These are phyloP conservation scores for Microtus pennsylvanicus DNA, from an alignment of 2,113 vertebrate genomes.

Conservation along the genomic window DNA sequence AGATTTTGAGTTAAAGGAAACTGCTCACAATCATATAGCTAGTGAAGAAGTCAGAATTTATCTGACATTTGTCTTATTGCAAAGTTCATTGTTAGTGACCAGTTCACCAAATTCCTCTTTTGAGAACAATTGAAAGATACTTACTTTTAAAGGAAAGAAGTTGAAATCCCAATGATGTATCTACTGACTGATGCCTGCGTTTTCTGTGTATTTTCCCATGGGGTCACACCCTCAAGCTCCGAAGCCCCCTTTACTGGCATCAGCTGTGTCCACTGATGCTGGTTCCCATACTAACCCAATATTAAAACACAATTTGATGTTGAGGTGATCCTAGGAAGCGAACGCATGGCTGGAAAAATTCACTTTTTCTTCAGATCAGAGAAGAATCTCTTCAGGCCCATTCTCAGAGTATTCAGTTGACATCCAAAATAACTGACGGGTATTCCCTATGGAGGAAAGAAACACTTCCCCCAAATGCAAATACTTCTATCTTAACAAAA, in stretches of 20 bases:
- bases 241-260: fast-evolving
- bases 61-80: not conserved
- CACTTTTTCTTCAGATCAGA: not conserved
- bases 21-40: not conserved
- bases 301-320: not conserved
- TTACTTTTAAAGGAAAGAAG: not conserved
- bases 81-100: not conserved
- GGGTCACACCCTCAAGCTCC: not conserved
- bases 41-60: not conserved
- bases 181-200: not conserved
- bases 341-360: not conserved
- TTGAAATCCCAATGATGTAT: not conserved
- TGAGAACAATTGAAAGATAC: not conserved
- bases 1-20: not conserved
- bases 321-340: not conserved
- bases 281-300: not conserved
- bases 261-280: not conserved
- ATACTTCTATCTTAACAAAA: constrained; percentile 24
- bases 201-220: not conserved
- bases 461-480: not conserved
- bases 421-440: not conserved
- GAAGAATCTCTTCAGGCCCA: not conserved
- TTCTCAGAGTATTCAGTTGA: not conserved
- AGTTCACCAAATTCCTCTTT: not conserved
- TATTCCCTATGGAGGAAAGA: constrained; percentile 1